These are phyloP conservation scores for Pentalonia nigronervosa DNA, from an alignment of 1,140 invertebrate species.

Conservation along the genomic window DNA sequence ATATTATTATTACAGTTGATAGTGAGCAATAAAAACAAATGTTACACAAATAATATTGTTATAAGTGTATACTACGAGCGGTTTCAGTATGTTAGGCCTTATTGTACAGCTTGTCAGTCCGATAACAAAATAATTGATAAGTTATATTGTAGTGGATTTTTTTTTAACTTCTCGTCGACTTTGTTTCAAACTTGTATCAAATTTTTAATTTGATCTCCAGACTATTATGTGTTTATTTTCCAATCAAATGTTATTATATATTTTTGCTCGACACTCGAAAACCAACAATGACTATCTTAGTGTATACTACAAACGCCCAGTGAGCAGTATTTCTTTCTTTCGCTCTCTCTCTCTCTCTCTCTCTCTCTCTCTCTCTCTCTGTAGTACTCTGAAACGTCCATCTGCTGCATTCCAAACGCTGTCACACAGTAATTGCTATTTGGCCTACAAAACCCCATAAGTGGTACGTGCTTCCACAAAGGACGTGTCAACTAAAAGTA, in stretches of 20 bases:
- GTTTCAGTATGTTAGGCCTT: neutral
- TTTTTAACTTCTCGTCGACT: neutral
- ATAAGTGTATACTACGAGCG: neutral
- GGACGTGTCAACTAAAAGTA: constrained; percentile 2
- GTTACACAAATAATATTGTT: neutral
- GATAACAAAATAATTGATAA: neutral
- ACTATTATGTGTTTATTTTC: neutral
- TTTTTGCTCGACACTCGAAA: neutral
- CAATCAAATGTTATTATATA: constrained; percentile 6
- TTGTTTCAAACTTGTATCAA: neutral
- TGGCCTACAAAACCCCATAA: neutral
- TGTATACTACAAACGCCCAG: neutral
- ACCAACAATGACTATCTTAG: neutral
- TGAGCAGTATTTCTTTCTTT: neutral
- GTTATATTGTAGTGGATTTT: neutral
- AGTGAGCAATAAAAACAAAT: neutral
- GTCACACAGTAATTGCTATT: constrained; percentile 35
- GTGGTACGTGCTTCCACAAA: constrained; percentile 27
- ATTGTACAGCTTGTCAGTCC: neutral
- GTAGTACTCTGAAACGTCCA: neutral
- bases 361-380: neutral
- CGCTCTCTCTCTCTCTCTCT: neutral
- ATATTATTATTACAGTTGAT: neutral
- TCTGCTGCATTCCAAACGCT: constrained; percentile 3
- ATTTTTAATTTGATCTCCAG: neutral